phyloP scores from a whole-genome alignment of 2,113 vertebrate species.

The Tor tambroides region DNA sequence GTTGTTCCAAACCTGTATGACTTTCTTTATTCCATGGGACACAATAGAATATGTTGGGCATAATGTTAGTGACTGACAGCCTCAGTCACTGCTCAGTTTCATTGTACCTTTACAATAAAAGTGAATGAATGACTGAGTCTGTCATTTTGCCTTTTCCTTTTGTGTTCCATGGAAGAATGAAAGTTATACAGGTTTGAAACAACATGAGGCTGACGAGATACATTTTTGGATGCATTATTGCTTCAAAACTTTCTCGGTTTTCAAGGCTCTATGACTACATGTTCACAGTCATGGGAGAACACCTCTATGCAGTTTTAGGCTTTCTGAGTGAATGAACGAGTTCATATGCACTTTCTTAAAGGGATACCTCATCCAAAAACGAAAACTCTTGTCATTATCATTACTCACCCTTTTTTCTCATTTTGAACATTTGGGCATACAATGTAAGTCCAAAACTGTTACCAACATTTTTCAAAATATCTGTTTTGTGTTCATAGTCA shows the following conservation, averaged over 20 bases:
- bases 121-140: constrained; percentile 6
- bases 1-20: background rate
- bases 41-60: background rate
- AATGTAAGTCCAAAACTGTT: background rate
- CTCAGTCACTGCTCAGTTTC: background rate
- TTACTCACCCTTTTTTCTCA: background rate
- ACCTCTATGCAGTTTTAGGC: too few species aligned
- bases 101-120: background rate
- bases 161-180: background rate
- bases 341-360: background rate
- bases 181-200: background rate
- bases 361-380: background rate
- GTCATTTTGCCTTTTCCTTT: background rate
- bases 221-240: background rate
- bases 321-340: background rate
- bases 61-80: background rate
- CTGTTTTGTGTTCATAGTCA: background rate
- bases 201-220: background rate
- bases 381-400: background rate
- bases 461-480: background rate
- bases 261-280: background rate
- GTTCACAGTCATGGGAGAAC: background rate
- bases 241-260: background rate
- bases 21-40: background rate
- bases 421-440: background rate